Evolutionary conservation across 2,113 vertebrate species (phyloP).

Genomic region (Cyphomyrus discorhynchus): DNA sequence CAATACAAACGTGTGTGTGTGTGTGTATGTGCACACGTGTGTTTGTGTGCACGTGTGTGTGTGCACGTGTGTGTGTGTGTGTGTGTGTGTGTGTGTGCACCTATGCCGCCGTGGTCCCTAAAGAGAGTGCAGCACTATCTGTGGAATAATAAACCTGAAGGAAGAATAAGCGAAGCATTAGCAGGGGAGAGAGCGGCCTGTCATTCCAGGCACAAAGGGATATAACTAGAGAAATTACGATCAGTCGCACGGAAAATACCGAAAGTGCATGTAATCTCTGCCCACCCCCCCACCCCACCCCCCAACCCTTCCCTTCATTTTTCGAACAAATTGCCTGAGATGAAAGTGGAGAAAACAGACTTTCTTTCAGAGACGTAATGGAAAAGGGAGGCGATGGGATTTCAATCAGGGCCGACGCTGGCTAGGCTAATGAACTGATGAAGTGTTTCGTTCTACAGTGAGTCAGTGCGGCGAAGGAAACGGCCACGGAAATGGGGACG

Average conservation of each 20-base stretch:
- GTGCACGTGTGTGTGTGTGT: background rate
- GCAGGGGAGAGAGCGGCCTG: background rate
- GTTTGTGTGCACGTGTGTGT: background rate
- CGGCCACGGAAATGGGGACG: background rate
- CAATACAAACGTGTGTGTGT: background rate
- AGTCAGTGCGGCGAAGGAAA: conserved; percentile 22
- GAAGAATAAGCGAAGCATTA: conserved; percentile 20
- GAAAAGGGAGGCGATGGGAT: conserved; percentile 28
- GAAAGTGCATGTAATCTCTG: conserved; percentile 33
- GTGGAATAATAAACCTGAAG: conserved; percentile 7
- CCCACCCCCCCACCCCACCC: conserved; percentile 11
- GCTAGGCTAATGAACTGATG: conserved; percentile 37
- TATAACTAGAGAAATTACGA: conserved; percentile 24
- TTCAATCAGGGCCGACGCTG: conserved; percentile 24
- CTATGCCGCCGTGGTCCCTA: background rate
- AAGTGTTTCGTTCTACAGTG: conserved; percentile 15
- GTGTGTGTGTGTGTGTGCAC: background rate
- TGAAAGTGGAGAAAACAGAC: conserved; percentile 31
- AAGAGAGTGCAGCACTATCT: background rate
- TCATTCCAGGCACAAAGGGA: background rate
- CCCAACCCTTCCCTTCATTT: conserved; percentile 17
- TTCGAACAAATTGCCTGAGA: conserved; percentile 37
- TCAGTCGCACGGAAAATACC: conserved; percentile 15
- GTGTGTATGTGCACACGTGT: no score
- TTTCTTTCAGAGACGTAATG: background rate